Evolutionary conservation across 2,888 invertebrate species (phyloP).

Genomic region (Epinotia brunnichana): DNA sequence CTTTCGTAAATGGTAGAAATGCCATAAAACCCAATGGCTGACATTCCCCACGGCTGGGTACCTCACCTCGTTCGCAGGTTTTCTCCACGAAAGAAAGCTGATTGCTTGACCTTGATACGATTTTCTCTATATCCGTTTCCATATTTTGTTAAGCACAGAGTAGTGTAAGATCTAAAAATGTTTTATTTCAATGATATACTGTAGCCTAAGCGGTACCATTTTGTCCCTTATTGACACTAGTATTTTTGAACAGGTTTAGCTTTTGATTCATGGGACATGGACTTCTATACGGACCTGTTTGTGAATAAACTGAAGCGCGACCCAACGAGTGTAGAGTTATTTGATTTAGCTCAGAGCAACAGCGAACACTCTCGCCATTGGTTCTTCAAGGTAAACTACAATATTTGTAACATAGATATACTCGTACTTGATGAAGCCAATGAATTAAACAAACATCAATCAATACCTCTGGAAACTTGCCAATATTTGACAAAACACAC

Average conservation of each 20-base stretch:
- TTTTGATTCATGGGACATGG: constrained; percentile 96
- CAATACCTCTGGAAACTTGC: background rate
- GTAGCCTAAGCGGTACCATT: background rate
- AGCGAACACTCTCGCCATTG: constrained; percentile 99
- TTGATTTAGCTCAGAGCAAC: constrained; percentile 98
- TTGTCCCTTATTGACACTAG: background rate
- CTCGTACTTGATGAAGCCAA: background rate
- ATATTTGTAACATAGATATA: background rate
- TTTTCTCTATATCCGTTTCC: too few species aligned
- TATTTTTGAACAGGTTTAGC: constrained; percentile 87
- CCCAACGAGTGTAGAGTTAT: constrained; percentile 98
- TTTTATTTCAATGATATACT: background rate
- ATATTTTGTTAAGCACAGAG: too few species aligned
- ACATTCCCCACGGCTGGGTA: too few species aligned
- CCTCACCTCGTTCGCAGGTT: too few species aligned
- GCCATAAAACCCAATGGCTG: too few species aligned
- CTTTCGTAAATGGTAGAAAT: too few species aligned
- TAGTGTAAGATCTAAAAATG: too few species aligned
- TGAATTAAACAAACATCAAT: background rate
- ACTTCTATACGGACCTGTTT: constrained; percentile 95
- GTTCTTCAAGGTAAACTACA: constrained; percentile 91
- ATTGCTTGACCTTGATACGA: too few species aligned
- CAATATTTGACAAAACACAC: too few species aligned
- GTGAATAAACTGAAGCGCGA: constrained; percentile 91
- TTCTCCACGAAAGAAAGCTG: too few species aligned